A percentile compares a stretch with the other conserved stretches of the same genome.
Conservation (phyloP, 2,113 vertebrate species). For the Tenrec ecaudatus region DNA sequence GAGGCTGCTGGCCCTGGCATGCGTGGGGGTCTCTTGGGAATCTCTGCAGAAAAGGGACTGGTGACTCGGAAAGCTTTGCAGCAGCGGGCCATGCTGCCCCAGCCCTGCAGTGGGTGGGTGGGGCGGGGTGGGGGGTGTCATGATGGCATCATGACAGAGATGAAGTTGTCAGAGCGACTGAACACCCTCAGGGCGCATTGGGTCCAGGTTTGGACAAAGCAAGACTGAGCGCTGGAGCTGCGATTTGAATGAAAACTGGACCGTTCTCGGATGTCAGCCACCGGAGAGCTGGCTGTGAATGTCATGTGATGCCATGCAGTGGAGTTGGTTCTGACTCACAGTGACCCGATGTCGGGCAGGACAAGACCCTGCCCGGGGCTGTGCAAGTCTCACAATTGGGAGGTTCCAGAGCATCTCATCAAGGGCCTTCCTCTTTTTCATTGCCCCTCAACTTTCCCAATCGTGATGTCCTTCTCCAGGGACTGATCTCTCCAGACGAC, state of each 20-base stretch:
- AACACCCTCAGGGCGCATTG: slow-evolving; percentile 29
- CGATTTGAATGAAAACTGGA: background rate
- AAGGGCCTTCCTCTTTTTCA: too few species aligned
- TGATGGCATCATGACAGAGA: too few species aligned
- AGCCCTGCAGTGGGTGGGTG: background rate
- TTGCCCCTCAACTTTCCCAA: too few species aligned
- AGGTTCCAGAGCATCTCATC: too few species aligned
- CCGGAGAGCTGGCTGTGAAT: background rate
- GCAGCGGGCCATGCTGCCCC: background rate
- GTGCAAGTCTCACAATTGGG: too few species aligned
- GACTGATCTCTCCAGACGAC: too few species aligned
- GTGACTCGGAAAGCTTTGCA: slow-evolving; percentile 2
- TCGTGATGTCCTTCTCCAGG: too few species aligned
- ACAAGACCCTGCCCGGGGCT: too few species aligned
- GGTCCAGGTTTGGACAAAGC: slow-evolving; percentile 7
- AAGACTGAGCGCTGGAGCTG: background rate
- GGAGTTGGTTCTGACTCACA: too few species aligned
- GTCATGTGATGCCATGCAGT: too few species aligned
- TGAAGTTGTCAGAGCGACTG: background rate
- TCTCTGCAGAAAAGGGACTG: background rate
- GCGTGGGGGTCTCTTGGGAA: background rate
- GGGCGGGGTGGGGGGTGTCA: background rate
- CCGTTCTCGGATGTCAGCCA: slow-evolving; percentile 28
- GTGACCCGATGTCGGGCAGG: too few species aligned
- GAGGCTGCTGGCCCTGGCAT: slow-evolving; percentile 1